A percentile compares a stretch with the other conserved stretches of the same genome.
These are phyloP conservation scores for Kryptolebias marmoratus DNA, from an alignment of 2,113 vertebrate genomes.

Conservation along the genomic window DNA sequence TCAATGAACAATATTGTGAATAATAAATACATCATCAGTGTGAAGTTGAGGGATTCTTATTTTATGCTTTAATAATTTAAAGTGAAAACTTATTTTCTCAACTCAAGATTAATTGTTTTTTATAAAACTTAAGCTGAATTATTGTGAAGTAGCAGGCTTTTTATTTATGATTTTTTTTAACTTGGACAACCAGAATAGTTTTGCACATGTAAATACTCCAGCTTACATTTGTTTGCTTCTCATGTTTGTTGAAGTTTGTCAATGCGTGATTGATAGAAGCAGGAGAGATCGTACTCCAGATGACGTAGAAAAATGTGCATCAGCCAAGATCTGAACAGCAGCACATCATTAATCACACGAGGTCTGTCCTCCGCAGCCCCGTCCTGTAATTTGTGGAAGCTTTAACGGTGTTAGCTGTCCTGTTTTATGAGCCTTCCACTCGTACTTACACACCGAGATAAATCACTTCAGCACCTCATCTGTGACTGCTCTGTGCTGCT, in stretches of 20 bases:
- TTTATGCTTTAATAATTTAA: no score
- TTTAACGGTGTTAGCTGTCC: conserved; percentile 62
- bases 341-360: conserved; percentile 50
- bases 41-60: no score
- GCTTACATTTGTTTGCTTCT: neutral
- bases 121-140: no score
- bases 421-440: conserved; percentile 67
- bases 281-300: conserved; percentile 18
- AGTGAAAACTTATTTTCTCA: no score
- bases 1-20: no score
- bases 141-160: no score
- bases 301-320: conserved; percentile 34
- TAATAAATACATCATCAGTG: no score
- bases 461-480: conserved; percentile 64
- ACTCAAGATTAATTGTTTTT: no score
- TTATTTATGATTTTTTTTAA: neutral
- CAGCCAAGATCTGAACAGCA: conserved; percentile 42
- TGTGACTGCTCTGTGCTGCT: conserved; percentile 54
- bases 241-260: conserved; percentile 11
- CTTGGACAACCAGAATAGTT: neutral
- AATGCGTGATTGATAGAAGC: conserved; percentile 2
- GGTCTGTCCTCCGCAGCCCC: conserved; percentile 38
- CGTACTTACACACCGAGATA: conserved; percentile 60
- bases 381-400: conserved; percentile 62
- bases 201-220: neutral